A percentile compares a stretch with the other conserved stretches of the same genome.
Conservation (phyloP, 2,797 vertebrate species). For the Gadopsis bispinosus region DNA sequence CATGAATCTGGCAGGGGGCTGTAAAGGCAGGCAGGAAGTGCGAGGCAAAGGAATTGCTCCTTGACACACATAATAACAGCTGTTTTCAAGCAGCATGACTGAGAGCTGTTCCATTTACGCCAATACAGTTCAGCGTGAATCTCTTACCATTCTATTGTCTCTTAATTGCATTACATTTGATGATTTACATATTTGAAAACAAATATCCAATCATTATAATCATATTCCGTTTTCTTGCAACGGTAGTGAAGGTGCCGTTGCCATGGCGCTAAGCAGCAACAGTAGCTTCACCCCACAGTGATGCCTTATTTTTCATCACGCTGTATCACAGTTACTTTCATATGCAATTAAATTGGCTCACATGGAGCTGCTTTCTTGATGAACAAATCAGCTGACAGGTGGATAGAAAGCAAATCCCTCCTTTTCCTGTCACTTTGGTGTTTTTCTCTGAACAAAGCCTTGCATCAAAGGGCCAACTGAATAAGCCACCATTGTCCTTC, state of each 20-base stretch:
- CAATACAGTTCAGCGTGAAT: conserved; percentile 8
- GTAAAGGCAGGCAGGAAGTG: conserved; percentile 55
- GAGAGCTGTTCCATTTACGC: conserved; percentile 25
- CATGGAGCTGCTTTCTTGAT: conserved; percentile 8
- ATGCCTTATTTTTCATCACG: conserved; percentile 10
- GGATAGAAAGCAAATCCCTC: conserved; percentile 11
- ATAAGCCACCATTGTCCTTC: not conserved
- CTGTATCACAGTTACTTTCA: not conserved
- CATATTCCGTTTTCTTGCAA: conserved; percentile 26
- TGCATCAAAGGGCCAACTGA: conserved; percentile 5
- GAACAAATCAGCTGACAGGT: conserved; percentile 22
- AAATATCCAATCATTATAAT: conserved; percentile 53
- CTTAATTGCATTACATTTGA: conserved; percentile 50
- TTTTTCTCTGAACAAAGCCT: conserved; percentile 25
- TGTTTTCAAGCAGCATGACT: conserved; percentile 26
- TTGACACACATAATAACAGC: conserved; percentile 51
- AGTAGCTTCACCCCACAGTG: conserved; percentile 13
- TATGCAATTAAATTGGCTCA: conserved; percentile 8
- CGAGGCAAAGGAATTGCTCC: conserved; percentile 59
- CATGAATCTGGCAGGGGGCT: conserved; percentile 57
- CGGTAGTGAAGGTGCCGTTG: conserved; percentile 38
- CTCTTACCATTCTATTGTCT: conserved; percentile 35
- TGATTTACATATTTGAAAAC: conserved; percentile 57
- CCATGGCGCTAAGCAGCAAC: conserved; percentile 48
- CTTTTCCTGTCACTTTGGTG: conserved; percentile 5